phyloP scores from a whole-genome alignment of 2,888 invertebrate species.

The Ommatoiulus sabulosus region DNA sequence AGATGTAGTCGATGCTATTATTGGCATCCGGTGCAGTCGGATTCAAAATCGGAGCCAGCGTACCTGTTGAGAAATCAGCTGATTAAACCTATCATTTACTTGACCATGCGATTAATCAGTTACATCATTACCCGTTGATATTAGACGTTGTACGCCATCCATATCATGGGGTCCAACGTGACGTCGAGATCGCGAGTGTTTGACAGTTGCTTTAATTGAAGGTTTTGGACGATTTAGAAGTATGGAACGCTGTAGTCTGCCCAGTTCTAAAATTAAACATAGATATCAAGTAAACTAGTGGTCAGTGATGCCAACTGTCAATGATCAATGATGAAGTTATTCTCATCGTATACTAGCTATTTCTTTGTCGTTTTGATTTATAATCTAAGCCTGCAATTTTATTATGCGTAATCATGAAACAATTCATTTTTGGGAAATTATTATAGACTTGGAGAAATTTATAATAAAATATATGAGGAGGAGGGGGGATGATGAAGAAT shows the following conservation, averaged over 20 bases:
- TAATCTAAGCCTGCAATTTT: too few species aligned
- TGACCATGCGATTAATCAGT: background rate
- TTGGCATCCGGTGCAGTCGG: slow-evolving; percentile 67
- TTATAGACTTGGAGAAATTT: too few species aligned
- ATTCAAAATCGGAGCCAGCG: slow-evolving; percentile 68
- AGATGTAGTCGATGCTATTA: slow-evolving; percentile 74
- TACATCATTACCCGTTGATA: slow-evolving; percentile 67
- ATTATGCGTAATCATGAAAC: too few species aligned
- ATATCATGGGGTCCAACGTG: slow-evolving; percentile 70
- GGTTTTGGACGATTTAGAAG: background rate
- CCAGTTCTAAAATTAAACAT: slow-evolving; percentile 48
- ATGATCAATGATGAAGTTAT: background rate
- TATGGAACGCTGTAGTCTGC: background rate
- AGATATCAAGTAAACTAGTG: background rate
- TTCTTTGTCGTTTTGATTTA: too few species aligned
- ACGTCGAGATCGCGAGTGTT: slow-evolving; percentile 59
- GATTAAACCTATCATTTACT: background rate
- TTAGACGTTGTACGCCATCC: slow-evolving; percentile 67
- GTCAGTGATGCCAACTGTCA: background rate
- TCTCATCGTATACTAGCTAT: background rate
- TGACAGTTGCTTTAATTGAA: background rate
- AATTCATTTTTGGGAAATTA: too few species aligned
- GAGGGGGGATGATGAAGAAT: too few species aligned
- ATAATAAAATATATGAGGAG: too few species aligned
- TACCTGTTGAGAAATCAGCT: slow-evolving; percentile 64